Base-by-base conservation (phyloP, 1,140 invertebrate genomes). In the Calosoma granatense region DNA sequence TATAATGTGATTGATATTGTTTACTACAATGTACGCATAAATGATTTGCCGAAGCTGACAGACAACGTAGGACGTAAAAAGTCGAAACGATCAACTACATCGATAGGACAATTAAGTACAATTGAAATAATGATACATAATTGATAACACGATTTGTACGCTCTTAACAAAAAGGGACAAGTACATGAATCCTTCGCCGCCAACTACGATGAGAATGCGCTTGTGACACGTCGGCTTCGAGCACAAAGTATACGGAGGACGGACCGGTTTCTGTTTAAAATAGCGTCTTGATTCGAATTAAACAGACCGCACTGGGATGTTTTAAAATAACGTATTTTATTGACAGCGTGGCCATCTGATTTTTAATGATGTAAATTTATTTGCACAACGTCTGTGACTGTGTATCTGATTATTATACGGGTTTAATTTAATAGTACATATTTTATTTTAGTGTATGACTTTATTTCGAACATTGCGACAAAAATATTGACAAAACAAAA, bases 321-420 rank as follows among this genome's bases (percentile, higher is more conserved):
- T 30, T 30, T 30, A 30, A 30, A 60, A 57, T 58, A 61, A 58
- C 64, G 62, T 67, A 65, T 68, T 61, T 63, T 67, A 14, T 55
- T 55, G 22, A 9, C 22, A 56, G 22, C 21, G 52, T 14, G 22
- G 15, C 20, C 4, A n/a, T 22, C 12, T 12, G 21, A 17, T 21
- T 22, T 22, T 22, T 53, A 21, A 21, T n/a, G 22, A 22, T 53
- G 22, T n/a, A n/a, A 21, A 21, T 30, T 30, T 30, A 30, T 30
- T 30, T 30, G 26, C 26, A 6, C 4, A 30, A 14, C 26, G 14
- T 30, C 26, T 14, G 26, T 14, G 26, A 30, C 14, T 30, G 4
- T 30, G n/a, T n/a, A n/a, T n/a, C n/a, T n/a, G n/a, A n/a, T n/a
- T n/a, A n/a, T n/a, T n/a, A n/a, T n/a, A n/a, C n/a, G n/a, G n/a